Evolutionary conservation across 1,140 invertebrate species (phyloP), one percentile per base, ranked within the genome.

Genomic region (Stegodyphus dumicola): DNA sequence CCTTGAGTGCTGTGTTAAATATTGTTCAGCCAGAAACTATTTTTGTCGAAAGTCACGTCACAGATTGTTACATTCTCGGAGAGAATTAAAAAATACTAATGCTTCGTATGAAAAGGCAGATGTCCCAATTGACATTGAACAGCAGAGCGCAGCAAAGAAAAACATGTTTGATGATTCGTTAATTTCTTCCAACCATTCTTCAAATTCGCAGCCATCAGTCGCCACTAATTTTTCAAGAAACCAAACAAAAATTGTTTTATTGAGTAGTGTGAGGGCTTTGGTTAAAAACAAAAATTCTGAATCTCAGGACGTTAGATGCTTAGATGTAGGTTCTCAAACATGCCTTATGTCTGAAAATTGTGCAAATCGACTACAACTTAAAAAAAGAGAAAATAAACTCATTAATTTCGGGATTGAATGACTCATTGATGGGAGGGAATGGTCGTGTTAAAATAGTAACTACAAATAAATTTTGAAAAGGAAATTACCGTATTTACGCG

Each of bases 361-460:
- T 56, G 73, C 73, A 54, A 17, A 75, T 53, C 52, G 73, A 18
- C 54, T 75, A 75, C 51, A 75, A 18, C 17, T 75, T n/a, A 75
- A 75, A 53, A 54, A 6, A 7, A 54, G 13, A 54, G 52, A 54
- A 56, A 75, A 56, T 54, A 54, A 75, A 75, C n/a, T 6, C 15
- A 17, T 5, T 54, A 5, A 9, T 75, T 15, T 75, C 73, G 15
- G 6, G 73, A 5, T 7, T 75, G 13, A 75, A 75, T 54, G 73
- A 54, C 5, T 7, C 15, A n/a, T 54, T 11, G 5, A 54, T 75
- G 52, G 18, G 9, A 5, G 52, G 52, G 7, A 75, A 56, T 53
- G 13, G 51, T n/a, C 54, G 73, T 17, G 52, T 75, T 54, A 54
- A 18, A 5, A 56, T 11, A 11, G 6, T 11, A 53, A 56, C 54